Evolutionary conservation across 1,140 invertebrate species (phyloP).

Genomic region (Cherax destructor): DNA sequence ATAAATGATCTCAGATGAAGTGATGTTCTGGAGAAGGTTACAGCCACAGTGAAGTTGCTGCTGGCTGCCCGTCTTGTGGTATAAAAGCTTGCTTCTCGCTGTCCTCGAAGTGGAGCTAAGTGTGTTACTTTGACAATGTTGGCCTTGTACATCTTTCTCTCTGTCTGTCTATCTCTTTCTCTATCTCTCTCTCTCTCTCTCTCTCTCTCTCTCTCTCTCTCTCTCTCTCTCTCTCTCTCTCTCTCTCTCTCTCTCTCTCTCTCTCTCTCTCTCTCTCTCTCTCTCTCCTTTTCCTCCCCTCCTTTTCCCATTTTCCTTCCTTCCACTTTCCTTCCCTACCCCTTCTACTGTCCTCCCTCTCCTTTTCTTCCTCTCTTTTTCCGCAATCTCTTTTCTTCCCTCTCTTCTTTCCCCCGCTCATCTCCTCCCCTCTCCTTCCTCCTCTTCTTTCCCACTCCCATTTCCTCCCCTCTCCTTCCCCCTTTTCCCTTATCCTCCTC

Average conservation of each 20-base stretch:
- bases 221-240: neutral
- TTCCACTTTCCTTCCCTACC: neutral
- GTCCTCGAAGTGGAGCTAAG: too few species aligned
- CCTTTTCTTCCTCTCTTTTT: slow-evolving; percentile 9
- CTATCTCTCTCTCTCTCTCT: neutral
- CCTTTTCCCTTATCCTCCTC: too few species aligned
- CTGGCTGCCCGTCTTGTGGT: too few species aligned
- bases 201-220: neutral
- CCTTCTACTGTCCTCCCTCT: neutral
- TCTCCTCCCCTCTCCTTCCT: neutral
- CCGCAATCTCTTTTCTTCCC: neutral
- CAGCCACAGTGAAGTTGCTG: too few species aligned
- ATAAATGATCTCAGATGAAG: too few species aligned
- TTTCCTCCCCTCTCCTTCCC: too few species aligned
- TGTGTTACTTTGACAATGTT: too few species aligned
- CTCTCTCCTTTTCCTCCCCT: neutral
- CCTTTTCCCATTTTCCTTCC: neutral
- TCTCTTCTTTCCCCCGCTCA: neutral
- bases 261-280: neutral
- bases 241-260: neutral
- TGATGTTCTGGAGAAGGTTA: too few species aligned
- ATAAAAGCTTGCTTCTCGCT: too few species aligned
- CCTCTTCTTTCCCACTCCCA: too few species aligned
- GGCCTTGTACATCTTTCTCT: neutral
- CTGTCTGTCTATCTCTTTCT: neutral